phyloP scores from a whole-genome alignment of 1,140 invertebrate species.

The Cyrtorhinus lividipennis region DNA sequence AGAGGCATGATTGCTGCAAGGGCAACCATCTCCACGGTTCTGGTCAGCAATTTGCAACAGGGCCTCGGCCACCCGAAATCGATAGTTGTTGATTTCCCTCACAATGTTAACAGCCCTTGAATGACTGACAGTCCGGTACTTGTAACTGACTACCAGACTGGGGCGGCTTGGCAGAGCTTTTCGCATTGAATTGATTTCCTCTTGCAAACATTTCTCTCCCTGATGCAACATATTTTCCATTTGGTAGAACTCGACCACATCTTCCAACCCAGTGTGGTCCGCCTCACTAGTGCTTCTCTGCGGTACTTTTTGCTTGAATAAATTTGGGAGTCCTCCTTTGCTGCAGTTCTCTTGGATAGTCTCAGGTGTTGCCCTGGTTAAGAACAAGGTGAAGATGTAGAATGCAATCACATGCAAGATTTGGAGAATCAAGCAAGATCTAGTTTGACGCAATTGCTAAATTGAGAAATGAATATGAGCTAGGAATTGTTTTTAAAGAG shows the following conservation, averaged over 20 bases:
- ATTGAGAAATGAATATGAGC: no score
- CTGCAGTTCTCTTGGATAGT: background rate
- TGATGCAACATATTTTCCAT: background rate
- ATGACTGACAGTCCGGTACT: background rate
- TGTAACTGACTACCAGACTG: background rate
- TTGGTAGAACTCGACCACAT: background rate
- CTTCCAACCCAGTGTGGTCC: slow-evolving; percentile 1
- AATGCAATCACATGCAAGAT: no score
- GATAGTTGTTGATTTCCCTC: slow-evolving; percentile 27
- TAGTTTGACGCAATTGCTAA: no score
- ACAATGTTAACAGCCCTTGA: slow-evolving; percentile 17
- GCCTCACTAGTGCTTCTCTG: background rate
- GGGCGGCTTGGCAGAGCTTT: background rate
- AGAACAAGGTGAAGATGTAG: no score
- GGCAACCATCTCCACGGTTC: background rate
- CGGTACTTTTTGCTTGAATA: background rate
- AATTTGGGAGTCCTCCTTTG: background rate
- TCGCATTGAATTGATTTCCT: slow-evolving; percentile 4
- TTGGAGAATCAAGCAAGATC: no score
- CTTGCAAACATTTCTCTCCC: background rate
- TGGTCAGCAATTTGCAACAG: background rate
- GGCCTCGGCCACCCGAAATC: background rate
- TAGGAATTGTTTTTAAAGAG: no score
- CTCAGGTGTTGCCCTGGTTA: background rate
- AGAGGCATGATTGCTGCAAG: background rate